These are phyloP conservation scores for Heteromyza rotundicornis DNA, from an alignment of 2,888 invertebrate species.

Conservation along the genomic window DNA sequence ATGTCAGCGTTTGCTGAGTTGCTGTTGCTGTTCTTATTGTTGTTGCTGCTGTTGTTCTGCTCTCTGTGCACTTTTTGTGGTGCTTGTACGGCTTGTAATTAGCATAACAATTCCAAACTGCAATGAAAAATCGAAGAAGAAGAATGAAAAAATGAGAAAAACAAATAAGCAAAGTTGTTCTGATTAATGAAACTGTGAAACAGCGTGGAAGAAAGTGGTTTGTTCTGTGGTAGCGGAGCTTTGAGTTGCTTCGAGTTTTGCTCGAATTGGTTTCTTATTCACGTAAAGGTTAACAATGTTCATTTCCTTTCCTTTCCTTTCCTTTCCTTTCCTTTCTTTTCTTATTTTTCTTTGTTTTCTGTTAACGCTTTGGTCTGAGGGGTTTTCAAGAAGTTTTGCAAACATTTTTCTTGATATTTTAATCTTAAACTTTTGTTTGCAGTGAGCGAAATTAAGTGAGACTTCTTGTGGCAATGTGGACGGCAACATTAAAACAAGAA, in stretches of 20 bases:
- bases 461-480: no score
- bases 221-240: not conserved
- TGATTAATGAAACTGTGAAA: slow-evolving; percentile 16
- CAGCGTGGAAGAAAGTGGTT: slow-evolving; percentile 4
- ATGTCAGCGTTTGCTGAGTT: slow-evolving; percentile 28
- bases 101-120: slow-evolving; percentile 50
- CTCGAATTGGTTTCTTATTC: not conserved
- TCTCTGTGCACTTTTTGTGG: slow-evolving; percentile 28
- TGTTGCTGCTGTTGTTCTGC: slow-evolving; percentile 15
- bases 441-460: not conserved
- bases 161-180: slow-evolving; percentile 20
- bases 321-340: no score
- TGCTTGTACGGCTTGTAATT: slow-evolving; percentile 45
- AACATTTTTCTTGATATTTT: no score
- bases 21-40: slow-evolving; percentile 3
- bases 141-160: slow-evolving; percentile 20
- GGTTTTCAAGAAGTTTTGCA: not conserved
- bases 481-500: no score
- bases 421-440: not conserved
- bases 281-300: no score
- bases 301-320: no score
- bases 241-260: not conserved
- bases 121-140: slow-evolving; percentile 39
- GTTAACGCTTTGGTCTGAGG: not conserved
- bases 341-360: not conserved